Conservation (phyloP, 2,888 invertebrate species). For the Sepioteuthis lessoniana region DNA sequence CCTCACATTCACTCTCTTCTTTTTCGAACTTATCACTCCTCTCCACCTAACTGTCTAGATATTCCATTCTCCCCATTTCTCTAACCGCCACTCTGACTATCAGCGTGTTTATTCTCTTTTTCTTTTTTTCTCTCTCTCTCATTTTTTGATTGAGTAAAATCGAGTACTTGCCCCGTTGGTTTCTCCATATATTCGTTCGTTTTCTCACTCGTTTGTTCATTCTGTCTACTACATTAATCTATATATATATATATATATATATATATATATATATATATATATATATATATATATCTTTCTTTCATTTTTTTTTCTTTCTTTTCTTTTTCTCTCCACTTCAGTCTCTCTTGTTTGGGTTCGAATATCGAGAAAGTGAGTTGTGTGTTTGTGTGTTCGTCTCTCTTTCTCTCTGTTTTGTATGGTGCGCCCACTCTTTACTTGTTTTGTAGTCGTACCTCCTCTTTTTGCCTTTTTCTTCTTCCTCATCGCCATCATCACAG, state of each 20-base stretch:
- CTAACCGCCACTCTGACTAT: too few species aligned
- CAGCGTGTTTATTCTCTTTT: neutral
- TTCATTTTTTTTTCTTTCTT: neutral
- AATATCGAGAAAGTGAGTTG: neutral
- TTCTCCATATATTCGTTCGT: neutral
- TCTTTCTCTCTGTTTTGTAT: neutral
- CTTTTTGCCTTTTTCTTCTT: too few species aligned
- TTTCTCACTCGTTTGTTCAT: neutral
- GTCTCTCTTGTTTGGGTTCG: neutral
- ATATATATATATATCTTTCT: too few species aligned
- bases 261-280: too few species aligned
- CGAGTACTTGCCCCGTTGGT: too few species aligned
- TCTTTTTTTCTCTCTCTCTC: neutral
- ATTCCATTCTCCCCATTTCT: neutral
- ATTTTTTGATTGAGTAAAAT: too few species aligned
- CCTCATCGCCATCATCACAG: neutral
- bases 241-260: too few species aligned
- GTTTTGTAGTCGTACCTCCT: too few species aligned
- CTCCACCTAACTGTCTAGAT: neutral
- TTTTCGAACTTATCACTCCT: neutral
- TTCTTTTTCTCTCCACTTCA: too few species aligned
- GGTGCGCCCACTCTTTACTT: too few species aligned
- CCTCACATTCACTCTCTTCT: neutral
- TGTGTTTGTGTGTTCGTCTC: neutral
- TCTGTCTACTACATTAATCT: neutral